These are phyloP conservation scores for Artibeus lituratus DNA, from an alignment of 2,797 vertebrate genomes.

Conservation along the genomic window DNA sequence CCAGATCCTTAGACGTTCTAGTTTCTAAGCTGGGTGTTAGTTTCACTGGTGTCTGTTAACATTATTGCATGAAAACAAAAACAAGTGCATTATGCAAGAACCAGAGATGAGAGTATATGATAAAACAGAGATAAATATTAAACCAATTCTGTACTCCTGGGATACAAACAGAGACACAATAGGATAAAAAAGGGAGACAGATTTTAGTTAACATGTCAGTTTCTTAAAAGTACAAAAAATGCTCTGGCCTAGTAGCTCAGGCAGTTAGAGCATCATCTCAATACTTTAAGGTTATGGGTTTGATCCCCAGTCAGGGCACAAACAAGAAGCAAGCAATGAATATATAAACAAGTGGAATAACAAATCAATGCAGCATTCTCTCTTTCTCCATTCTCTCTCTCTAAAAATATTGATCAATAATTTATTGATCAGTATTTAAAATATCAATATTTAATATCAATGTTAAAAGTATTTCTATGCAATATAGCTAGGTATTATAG, in stretches of 20 bases:
- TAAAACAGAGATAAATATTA: constrained; percentile 34
- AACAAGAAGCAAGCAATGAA: no score
- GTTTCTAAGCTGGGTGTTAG: background rate
- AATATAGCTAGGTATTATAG: background rate
- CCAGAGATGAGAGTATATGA: background rate
- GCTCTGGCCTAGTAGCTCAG: no score
- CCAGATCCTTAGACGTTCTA: background rate
- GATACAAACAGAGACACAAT: background rate
- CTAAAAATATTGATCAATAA: no score
- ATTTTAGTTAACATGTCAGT: background rate
- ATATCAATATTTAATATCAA: no score
- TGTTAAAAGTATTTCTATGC: background rate
- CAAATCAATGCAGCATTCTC: no score
- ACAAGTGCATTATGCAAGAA: background rate
- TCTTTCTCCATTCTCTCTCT: no score
- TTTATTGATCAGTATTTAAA: no score
- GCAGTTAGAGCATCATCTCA: no score
- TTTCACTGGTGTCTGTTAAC: background rate
- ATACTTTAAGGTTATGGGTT: no score
- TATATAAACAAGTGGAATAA: no score
- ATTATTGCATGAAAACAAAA: background rate
- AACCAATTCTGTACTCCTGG: background rate
- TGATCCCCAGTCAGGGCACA: no score
- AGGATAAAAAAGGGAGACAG: background rate
- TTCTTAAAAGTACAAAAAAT: background rate